Percentiles rank a stretch among this genome's conserved stretches.
Evolutionary conservation across 2,888 invertebrate genomes (phyloP).

Genomic region (Diarsia dahlii): DNA sequence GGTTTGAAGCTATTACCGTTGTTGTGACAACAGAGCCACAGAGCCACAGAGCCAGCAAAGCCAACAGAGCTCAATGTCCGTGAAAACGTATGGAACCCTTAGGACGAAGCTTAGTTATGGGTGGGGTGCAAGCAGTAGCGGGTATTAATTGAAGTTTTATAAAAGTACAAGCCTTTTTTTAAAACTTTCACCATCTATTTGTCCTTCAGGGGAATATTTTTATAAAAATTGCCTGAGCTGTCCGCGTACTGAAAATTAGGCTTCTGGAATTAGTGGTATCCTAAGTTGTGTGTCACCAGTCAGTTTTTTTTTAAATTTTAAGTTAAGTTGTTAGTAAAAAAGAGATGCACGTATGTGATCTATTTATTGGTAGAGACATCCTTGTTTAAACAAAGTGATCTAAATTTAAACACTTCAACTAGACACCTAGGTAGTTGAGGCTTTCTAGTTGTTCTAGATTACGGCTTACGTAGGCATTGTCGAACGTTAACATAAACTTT

Average conservation of each 20-base stretch:
- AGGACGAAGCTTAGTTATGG: constrained; percentile 29
- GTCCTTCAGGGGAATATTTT: neutral
- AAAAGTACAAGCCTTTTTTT: neutral
- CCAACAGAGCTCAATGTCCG: constrained; percentile 66
- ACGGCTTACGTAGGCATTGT: neutral
- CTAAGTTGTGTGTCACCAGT: neutral
- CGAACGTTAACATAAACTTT: neutral
- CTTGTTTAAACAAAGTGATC: neutral
- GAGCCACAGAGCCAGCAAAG: constrained; percentile 20
- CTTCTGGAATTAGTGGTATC: neutral
- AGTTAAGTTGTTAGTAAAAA: neutral
- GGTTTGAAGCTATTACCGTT: constrained; percentile 67
- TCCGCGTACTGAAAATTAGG: neutral
- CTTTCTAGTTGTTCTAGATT: neutral
- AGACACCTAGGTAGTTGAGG: neutral
- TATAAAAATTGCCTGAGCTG: neutral
- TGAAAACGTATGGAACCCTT: constrained; percentile 69
- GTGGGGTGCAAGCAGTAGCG: constrained; percentile 47
- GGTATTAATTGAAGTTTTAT: neutral
- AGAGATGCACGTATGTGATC: neutral
- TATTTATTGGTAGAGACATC: neutral
- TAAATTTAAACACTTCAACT: neutral
- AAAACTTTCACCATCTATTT: neutral
- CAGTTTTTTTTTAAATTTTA: neutral
- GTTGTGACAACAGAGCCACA: constrained; percentile 57